Evolutionary conservation across 1,140 invertebrate species (phyloP).

Genomic region (Temnothorax longispinosus): DNA sequence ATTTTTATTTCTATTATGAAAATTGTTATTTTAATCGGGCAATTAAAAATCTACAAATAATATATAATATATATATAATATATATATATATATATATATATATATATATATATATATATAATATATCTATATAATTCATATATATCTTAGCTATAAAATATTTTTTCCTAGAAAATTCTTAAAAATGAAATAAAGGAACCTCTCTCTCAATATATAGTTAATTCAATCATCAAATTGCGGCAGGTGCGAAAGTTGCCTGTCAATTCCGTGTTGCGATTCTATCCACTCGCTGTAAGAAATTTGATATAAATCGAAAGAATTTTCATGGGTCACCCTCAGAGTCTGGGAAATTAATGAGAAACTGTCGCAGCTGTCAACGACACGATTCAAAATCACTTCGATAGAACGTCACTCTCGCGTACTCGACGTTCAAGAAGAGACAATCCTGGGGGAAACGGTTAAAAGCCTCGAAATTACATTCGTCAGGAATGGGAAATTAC

Average conservation of each 20-base stretch:
- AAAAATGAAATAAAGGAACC: not conserved
- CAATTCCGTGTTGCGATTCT: not conserved
- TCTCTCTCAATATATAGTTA: not conserved
- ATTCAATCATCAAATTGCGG: not conserved
- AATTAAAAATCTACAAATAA: not conserved
- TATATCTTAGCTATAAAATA: not conserved
- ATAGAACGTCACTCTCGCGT: not conserved
- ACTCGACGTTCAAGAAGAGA: not conserved
- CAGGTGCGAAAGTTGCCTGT: not conserved
- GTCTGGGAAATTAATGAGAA: not conserved
- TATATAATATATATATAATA: too few species aligned
- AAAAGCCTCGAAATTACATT: constrained; percentile 44
- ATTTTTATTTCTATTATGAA: not conserved
- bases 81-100: too few species aligned
- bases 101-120: too few species aligned
- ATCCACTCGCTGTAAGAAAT: too few species aligned
- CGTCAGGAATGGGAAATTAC: constrained; percentile 5
- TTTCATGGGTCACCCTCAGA: not conserved
- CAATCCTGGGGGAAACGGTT: not conserved
- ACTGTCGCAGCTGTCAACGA: not conserved
- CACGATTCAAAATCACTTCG: constrained; percentile 12
- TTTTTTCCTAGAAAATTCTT: not conserved
- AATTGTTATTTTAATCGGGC: not conserved
- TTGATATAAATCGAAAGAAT: not conserved
- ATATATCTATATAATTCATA: not conserved